Evolutionary conservation across 2,797 vertebrate species (phyloP).

Genomic region (Bovichtus variegatus): DNA sequence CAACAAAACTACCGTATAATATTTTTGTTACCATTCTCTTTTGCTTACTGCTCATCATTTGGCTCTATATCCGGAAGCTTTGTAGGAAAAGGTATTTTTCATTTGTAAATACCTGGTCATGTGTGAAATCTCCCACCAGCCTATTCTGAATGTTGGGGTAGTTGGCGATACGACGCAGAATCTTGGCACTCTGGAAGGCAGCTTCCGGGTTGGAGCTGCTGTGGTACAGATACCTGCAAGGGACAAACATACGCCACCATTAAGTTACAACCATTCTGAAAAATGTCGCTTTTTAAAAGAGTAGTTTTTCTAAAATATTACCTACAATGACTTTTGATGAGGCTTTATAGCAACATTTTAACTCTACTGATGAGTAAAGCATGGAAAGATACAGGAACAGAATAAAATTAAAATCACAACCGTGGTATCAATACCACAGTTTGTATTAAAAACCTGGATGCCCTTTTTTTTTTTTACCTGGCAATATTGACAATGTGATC

Average conservation of each 20-base stretch:
- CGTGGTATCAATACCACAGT: background rate
- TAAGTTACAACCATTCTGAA: background rate
- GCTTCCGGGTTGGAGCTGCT: slow-evolving; percentile 93
- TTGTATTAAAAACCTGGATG: too few relatives aligned
- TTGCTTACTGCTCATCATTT: background rate
- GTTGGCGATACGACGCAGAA: slow-evolving; percentile 93
- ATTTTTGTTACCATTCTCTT: background rate
- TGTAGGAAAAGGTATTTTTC: background rate
- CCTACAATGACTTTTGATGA: background rate
- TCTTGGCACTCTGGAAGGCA: slow-evolving; percentile 96
- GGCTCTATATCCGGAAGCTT: background rate
- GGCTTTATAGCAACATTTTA: background rate
- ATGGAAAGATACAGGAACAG: background rate
- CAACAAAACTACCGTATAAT: background rate
- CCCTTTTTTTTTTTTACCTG: slow-evolving; percentile 86
- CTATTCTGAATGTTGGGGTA: slow-evolving; percentile 96
- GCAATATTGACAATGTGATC: slow-evolving; percentile 97
- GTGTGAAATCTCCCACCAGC: slow-evolving; percentile 97
- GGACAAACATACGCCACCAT: slow-evolving; percentile 17
- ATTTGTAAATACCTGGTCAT: slow-evolving; percentile 88
- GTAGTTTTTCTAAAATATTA: background rate
- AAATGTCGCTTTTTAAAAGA: background rate
- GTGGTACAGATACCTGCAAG: slow-evolving; percentile 92
- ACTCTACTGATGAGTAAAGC: background rate
- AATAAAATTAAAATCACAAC: background rate